Conservation (phyloP, 2,888 invertebrate genomes). For the Callyntrura guangdongensis region DNA sequence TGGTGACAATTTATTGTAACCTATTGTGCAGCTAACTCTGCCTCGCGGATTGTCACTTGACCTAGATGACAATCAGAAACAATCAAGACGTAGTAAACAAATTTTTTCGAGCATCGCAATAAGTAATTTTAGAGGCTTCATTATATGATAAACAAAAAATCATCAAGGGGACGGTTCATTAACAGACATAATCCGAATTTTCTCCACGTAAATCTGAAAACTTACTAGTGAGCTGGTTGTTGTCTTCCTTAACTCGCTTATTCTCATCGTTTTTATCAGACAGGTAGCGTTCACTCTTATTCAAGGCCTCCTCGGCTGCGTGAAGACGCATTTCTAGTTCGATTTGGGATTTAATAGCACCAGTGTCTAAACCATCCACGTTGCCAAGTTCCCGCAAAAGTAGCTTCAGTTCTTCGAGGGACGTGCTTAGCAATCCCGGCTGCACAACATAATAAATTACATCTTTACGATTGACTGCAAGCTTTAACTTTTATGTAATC, state of each 20-base stretch:
- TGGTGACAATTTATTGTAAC: not conserved
- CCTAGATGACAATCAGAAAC: conserved; percentile 69
- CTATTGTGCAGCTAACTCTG: conserved; percentile 90
- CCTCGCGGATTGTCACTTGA: conserved; percentile 88
- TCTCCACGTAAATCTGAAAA: conserved; percentile 84
- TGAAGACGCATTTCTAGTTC: conserved; percentile 86
- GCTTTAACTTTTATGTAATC: too few species aligned
- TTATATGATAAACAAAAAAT: too few species aligned
- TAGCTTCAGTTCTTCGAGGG: conserved; percentile 86
- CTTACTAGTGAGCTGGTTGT: conserved; percentile 93
- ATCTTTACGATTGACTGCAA: too few species aligned
- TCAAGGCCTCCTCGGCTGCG: conserved; percentile 87
- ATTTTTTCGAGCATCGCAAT: too few species aligned
- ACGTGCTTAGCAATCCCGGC: conserved; percentile 86
- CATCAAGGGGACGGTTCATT: not conserved
- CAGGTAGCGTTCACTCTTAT: conserved; percentile 91
- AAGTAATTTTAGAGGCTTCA: too few species aligned
- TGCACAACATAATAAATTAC: conserved; percentile 85
- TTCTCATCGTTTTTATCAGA: conserved; percentile 93
- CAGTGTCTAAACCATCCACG: conserved; percentile 81
- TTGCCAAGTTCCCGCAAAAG: conserved; percentile 86
- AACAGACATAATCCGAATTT: not conserved
- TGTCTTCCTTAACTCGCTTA: conserved; percentile 92
- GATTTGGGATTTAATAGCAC: conserved; percentile 83
- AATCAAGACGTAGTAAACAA: not conserved